Conservation (phyloP, 2,888 invertebrate genomes). For the Molanna angustata region DNA sequence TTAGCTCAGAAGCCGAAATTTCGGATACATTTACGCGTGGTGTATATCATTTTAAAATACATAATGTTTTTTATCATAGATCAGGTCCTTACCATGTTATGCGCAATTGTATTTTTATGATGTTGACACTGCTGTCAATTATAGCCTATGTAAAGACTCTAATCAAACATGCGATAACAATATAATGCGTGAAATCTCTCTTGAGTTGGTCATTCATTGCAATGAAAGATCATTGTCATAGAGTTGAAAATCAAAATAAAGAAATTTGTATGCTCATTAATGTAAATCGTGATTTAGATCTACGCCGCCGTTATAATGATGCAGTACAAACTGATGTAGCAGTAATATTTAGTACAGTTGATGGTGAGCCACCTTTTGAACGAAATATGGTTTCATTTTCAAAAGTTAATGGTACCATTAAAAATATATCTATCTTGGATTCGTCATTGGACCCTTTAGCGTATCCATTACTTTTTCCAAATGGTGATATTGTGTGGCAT, state of each 20-base stretch:
- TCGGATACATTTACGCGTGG: no score
- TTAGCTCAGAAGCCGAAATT: no score
- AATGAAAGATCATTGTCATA: conserved; percentile 20
- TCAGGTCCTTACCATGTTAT: no score
- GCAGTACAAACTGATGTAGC: conserved; percentile 27
- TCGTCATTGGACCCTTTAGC: conserved; percentile 19
- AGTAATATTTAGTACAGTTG: conserved; percentile 21
- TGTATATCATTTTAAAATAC: no score
- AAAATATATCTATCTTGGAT: conserved; percentile 27
- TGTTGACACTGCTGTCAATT: no score
- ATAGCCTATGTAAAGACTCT: no score
- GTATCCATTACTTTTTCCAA: conserved; percentile 30
- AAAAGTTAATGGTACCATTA: conserved; percentile 19
- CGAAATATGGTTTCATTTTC: conserved; percentile 25
- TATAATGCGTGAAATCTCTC: conserved; percentile 1
- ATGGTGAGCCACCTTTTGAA: conserved; percentile 23
- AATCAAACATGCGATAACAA: no score
- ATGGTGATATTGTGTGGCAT: conserved; percentile 29
- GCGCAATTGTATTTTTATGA: no score
- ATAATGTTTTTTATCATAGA: no score
- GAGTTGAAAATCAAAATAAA: conserved; percentile 10
- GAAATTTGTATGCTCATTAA: conserved; percentile 26
- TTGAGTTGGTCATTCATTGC: conserved; percentile 26
- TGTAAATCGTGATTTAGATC: conserved; percentile 7
- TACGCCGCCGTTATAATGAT: conserved; percentile 25